A percentile compares a stretch with the other conserved stretches of the same genome.
These are phyloP conservation scores for Tachuris rubrigastra DNA, from an alignment of 2,113 vertebrate species.

Conservation along the genomic window DNA sequence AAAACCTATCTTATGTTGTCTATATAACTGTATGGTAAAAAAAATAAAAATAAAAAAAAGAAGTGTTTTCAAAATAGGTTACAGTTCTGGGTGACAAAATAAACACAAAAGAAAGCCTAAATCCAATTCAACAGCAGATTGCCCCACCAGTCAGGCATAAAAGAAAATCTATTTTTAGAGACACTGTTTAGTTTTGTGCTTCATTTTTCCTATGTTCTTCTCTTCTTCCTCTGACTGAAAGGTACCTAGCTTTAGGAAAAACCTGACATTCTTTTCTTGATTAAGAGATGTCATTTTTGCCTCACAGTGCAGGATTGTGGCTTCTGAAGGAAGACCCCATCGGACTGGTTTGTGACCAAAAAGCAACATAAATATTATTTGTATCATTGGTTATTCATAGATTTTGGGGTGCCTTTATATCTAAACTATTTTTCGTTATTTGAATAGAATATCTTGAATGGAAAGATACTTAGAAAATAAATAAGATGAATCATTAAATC, in stretches of 20 bases:
- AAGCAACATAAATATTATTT: rapidly evolving
- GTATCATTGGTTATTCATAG: background rate
- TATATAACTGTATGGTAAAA: background rate
- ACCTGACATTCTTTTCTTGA: background rate
- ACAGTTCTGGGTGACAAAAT: background rate
- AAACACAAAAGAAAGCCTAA: background rate
- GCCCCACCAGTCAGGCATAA: background rate
- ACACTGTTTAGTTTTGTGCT: background rate
- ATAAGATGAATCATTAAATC: background rate
- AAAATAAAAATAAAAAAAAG: background rate
- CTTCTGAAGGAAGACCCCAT: background rate
- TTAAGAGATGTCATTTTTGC: background rate
- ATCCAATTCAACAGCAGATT: background rate
- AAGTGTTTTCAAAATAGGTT: background rate
- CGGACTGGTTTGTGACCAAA: background rate
- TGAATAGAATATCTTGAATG: background rate
- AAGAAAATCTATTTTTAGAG: background rate
- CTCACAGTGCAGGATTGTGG: background rate
- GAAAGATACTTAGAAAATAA: background rate
- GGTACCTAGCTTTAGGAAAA: background rate
- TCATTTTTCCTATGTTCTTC: background rate
- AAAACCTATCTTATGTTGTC: background rate
- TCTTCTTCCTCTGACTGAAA: background rate
- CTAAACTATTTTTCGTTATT: background rate
- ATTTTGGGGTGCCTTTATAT: background rate